These are phyloP conservation scores for Isaurus tuberculatus DNA, from an alignment of 92 coral and sea anemone species.

Conservation along the genomic window DNA sequence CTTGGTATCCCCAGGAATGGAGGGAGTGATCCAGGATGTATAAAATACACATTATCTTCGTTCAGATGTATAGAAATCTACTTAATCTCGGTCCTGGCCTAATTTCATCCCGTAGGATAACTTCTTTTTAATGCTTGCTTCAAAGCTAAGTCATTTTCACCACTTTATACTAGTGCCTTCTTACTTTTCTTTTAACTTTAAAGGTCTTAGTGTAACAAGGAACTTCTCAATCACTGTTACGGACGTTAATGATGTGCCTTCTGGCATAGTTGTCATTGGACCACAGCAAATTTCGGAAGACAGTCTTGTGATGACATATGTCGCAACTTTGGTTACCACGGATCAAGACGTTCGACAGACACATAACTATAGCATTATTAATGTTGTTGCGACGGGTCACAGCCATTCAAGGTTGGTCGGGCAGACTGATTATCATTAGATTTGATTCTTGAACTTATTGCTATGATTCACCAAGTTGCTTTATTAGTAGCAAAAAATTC, in stretches of 20 bases:
- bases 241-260: constrained; percentile 90
- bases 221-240: constrained; percentile 76
- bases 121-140: no score
- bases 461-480: no score
- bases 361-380: constrained; percentile 62
- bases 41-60: no score
- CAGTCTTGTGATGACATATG: constrained; percentile 67
- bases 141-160: no score
- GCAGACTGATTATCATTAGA: background rate
- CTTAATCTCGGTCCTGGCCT: no score
- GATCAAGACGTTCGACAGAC: constrained; percentile 92
- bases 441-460: background rate
- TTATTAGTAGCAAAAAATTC: no score
- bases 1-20: no score
- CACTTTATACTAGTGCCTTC: background rate
- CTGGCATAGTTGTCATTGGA: constrained; percentile 73
- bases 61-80: no score
- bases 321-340: constrained; percentile 78
- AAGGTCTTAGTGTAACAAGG: constrained; percentile 77
- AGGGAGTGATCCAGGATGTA: background rate
- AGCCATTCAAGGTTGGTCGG: constrained; percentile 41
- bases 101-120: no score
- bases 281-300: constrained; percentile 70
- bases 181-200: background rate
- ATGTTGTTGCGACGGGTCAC: constrained; percentile 67